phyloP scores from a whole-genome alignment of 1,140 invertebrate genomes.

The Solenopsis fugax region DNA sequence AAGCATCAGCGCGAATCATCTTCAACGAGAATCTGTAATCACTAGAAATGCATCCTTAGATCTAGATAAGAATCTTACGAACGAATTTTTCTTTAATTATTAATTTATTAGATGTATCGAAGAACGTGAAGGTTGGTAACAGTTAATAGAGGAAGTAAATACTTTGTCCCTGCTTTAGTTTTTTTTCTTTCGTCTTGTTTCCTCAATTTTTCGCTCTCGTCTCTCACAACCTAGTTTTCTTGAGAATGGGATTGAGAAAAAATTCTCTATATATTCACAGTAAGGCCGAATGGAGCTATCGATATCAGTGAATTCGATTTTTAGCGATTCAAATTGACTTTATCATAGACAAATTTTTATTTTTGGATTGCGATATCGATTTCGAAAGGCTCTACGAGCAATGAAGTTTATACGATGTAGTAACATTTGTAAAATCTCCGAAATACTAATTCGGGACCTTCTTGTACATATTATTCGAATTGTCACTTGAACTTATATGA shows the following conservation, averaged over 20 bases:
- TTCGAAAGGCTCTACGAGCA: neutral
- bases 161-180: slow-evolving; percentile 19
- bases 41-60: slow-evolving; percentile 37
- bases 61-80: slow-evolving; percentile 64
- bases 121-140: slow-evolving; percentile 68
- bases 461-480: slow-evolving; percentile 11
- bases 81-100: slow-evolving; percentile 67
- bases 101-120: slow-evolving; percentile 65
- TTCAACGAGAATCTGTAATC: slow-evolving; percentile 43
- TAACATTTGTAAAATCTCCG: slow-evolving; percentile 35
- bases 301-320: slow-evolving; percentile 3
- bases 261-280: neutral
- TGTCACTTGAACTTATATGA: slow-evolving; percentile 3
- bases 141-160: slow-evolving; percentile 55
- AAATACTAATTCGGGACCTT: slow-evolving; percentile 14
- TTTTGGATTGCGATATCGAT: slow-evolving; percentile 10
- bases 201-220: slow-evolving; percentile 4
- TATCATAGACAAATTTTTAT: neutral
- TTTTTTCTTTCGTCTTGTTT: neutral
- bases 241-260: neutral
- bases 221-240: slow-evolving; percentile 15
- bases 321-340: slow-evolving; percentile 22
- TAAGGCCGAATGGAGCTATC: slow-evolving; percentile 20
- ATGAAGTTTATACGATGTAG: neutral
- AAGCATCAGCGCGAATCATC: too few relatives aligned